Base-by-base conservation (phyloP, 2,888 invertebrate genomes). In the Drosophila robusta region DNA sequence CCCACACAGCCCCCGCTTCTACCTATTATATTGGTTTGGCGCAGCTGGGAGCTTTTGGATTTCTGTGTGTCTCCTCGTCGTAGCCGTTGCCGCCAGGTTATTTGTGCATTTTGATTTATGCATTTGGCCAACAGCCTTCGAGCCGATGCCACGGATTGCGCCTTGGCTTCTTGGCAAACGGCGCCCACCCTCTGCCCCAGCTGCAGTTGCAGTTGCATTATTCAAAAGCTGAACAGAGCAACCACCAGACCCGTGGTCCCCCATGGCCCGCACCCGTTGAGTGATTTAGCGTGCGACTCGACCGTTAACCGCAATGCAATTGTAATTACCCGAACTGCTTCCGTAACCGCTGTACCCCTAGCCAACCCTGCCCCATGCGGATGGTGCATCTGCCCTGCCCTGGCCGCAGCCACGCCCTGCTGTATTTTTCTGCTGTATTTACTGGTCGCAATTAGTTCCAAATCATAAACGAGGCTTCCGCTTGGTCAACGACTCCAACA, bases 271-370 rank as follows among this genome's bases (percentile, higher is more conserved):
- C 75, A 57, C 66, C 69, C 63, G 66, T 75, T 82, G 69, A 82
- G 84, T 86, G 88, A 83, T 85, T 83, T 83, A 83, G 80, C 84
- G 84, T 87, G 75, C 69, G 75, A 57, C 67, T 60, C 69, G 88
- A 70, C 76, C 75, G 73, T 81, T 73, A 87, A 88, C 85, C 87
- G 83, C 89, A 87, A 86, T 83, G 89, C 85, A 86, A 88, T 83
- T 88, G 84, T 86, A 79, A 88, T 83, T 88, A 83, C 83, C 83
- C 82, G 80, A 85, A 79, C 87, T 66, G 88, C 67, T 82, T 88
- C 88, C 81, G 75, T 56, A 49, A 61, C 44, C 44, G 36, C 44
- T 34, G 34, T 24, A 22, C 45, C 42, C 12, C n/a, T 24, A 12
- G 0, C n/a, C 26, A n/a, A 12, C 11, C 36, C 18, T 3, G 0